phyloP scores from a whole-genome alignment of 92 coral and sea anemone species.

The Isaurus tuberculatus region DNA sequence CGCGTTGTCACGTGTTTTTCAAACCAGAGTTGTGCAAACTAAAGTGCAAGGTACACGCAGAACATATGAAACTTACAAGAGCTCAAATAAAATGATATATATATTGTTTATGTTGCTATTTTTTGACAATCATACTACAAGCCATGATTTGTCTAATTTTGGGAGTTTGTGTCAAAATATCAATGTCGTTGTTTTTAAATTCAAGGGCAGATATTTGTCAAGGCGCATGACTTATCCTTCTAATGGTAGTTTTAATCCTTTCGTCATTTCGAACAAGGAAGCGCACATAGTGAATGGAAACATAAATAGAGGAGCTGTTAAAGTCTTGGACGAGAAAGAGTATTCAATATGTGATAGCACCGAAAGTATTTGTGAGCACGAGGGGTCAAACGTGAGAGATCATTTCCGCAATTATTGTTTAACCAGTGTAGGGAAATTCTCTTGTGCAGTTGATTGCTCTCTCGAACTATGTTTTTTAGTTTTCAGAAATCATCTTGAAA shows the following conservation, averaged over 20 bases:
- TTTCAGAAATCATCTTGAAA: slow-evolving; percentile 51
- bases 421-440: slow-evolving; percentile 52
- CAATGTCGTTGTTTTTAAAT: slow-evolving; percentile 47
- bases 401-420: slow-evolving; percentile 77
- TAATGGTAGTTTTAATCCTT: slow-evolving; percentile 47
- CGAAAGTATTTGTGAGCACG: slow-evolving; percentile 25
- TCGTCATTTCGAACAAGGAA: slow-evolving; percentile 54
- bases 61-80: slow-evolving; percentile 47
- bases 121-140: slow-evolving; percentile 49
- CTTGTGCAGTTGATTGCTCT: slow-evolving; percentile 69
- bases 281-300: slow-evolving; percentile 61
- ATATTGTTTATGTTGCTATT: slow-evolving; percentile 42
- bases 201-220: slow-evolving; percentile 57
- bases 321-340: slow-evolving; percentile 9
- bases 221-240: slow-evolving; percentile 60
- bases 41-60: slow-evolving; percentile 58
- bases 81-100: slow-evolving; percentile 39
- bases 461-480: slow-evolving; percentile 58
- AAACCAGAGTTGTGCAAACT: slow-evolving; percentile 35
- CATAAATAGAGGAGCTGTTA: slow-evolving; percentile 5
- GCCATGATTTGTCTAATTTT: slow-evolving; percentile 38
- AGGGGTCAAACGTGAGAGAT: slow-evolving; percentile 55
- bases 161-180: slow-evolving; percentile 49
- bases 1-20: slow-evolving; percentile 33
- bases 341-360: slow-evolving; percentile 32